Conservation (phyloP, 2,888 invertebrate genomes). For the Phaonia tiefii region DNA sequence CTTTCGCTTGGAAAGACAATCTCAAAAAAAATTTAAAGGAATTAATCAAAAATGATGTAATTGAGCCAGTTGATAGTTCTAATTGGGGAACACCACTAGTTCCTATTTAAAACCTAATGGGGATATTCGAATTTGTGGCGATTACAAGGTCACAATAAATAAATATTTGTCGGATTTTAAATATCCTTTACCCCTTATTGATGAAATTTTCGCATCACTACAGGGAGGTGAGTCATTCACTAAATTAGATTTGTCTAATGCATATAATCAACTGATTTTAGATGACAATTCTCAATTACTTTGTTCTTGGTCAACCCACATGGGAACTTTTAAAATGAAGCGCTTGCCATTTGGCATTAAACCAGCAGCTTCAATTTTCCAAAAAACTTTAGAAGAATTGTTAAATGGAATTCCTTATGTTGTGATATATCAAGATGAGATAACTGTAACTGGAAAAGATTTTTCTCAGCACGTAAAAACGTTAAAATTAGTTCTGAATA, state of each 20-base stretch:
- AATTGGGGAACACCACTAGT: slow-evolving; percentile 52
- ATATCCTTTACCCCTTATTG: slow-evolving; percentile 47
- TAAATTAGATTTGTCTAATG: slow-evolving; percentile 45
- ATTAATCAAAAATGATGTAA: slow-evolving; percentile 28
- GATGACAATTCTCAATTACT: slow-evolving; percentile 42
- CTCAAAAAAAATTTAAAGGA: slow-evolving; percentile 40
- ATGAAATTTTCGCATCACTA: slow-evolving; percentile 51
- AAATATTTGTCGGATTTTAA: slow-evolving; percentile 48
- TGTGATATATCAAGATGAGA: slow-evolving; percentile 35
- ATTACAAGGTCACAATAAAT: slow-evolving; percentile 42
- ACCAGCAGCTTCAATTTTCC: slow-evolving; percentile 56
- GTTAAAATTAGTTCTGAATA: slow-evolving; percentile 36
- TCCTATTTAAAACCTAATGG: slow-evolving; percentile 52
- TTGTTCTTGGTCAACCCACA: slow-evolving; percentile 45
- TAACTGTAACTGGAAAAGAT: slow-evolving; percentile 42
- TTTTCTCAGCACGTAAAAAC: slow-evolving; percentile 33
- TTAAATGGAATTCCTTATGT: slow-evolving; percentile 40
- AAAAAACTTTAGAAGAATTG: slow-evolving; percentile 58
- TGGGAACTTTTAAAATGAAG: slow-evolving; percentile 48
- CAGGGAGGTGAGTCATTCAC: slow-evolving; percentile 33
- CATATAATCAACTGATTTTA: slow-evolving; percentile 40
- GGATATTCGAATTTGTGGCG: slow-evolving; percentile 42
- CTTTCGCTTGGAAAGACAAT: slow-evolving; percentile 47
- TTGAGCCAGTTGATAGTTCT: slow-evolving; percentile 55
- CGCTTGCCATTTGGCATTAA: slow-evolving; percentile 51